Base-by-base conservation (phyloP, 2,797 vertebrate species). In the Acanthurus leucopareius region DNA sequence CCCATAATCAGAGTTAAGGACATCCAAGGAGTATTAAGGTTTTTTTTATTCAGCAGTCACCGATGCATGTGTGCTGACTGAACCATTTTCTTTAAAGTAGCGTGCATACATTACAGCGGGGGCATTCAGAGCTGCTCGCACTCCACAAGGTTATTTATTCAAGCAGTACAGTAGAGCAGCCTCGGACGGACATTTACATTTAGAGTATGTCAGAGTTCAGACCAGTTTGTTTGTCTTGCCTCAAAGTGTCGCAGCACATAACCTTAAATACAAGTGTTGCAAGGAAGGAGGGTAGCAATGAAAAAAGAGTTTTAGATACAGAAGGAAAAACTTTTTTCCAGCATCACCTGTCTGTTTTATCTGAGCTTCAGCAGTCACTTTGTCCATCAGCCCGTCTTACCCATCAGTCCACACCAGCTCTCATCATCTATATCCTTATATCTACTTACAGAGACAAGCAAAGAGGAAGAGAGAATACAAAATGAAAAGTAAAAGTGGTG, bases 31-130 rank as follows among this genome's bases (percentile, higher is more conserved):
- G 64, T 11, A 77, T 86, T 77, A 82, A 72, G 69, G 4, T 25
- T 25, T 25, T 20, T 75, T 88, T 85, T 62, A 74, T 86, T 78
- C 87, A 69, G 80, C 61, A 73, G 74, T 28, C 82, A 82, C 56
- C 38, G 64, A 72, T 77, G 87, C 84, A 71, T 86, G 86, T 77
- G 81, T 88, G 88, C 88, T 91, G 91, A 91, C 84, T 54, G 63
- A 75, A 84, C 67, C 69, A 15, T 80, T 88, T 89, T 84, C 69
- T 85, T 80, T 77, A 71, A 66, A 85, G 73, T 0, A 28, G 47
- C 22, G 54, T 14, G 79, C 84, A 85, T 85, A 85, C 71, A 89
- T 89, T 86, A 85, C 0, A 28, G 80, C 4, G 3, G 60, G 54
- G 54, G n/a, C 49, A 58, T 40, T 65, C 53, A 25, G 54, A 69